A percentile compares a stretch with the other conserved stretches of the same genome.
Conservation (phyloP, 92 coral and sea anemone genomes). For the Micromussa lordhowensis region DNA sequence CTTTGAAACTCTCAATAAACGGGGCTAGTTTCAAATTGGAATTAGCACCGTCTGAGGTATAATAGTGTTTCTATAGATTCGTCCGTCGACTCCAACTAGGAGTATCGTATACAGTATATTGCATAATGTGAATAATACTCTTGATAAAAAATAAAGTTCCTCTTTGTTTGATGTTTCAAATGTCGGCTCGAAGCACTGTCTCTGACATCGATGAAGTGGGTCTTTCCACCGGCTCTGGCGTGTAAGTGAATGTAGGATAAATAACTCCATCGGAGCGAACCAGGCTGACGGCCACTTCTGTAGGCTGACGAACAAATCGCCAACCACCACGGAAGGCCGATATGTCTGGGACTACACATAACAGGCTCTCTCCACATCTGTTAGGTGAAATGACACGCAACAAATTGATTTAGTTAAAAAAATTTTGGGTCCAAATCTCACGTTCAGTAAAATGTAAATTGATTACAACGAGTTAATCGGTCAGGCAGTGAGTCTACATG, state of each 20-base stretch:
- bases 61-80: not conserved
- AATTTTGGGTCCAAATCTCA: not conserved
- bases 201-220: constrained; percentile 80
- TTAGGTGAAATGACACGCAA: not conserved
- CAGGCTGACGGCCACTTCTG: constrained; percentile 96
- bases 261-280: constrained; percentile 97
- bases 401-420: not conserved
- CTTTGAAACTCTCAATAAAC: not conserved
- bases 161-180: not conserved
- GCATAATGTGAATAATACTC: not conserved
- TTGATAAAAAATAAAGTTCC: constrained; percentile 3
- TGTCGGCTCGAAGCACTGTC: constrained; percentile 67
- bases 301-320: constrained; percentile 97
- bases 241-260: constrained; percentile 95
- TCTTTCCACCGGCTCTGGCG: constrained; percentile 97
- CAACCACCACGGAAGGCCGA: constrained; percentile 98
- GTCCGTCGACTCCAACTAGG: not conserved
- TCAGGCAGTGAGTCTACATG: not conserved
- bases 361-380: constrained; percentile 95
- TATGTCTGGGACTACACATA: constrained; percentile 98
- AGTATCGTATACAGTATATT: not conserved
- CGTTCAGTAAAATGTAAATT: too few relatives aligned
- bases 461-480: not conserved
- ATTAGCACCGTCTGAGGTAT: too few relatives aligned
- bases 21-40: not conserved